These are phyloP conservation scores for Poeciliopsis paucimaculata DNA, from an alignment of 2,797 vertebrate species.

Conservation along the genomic window DNA sequence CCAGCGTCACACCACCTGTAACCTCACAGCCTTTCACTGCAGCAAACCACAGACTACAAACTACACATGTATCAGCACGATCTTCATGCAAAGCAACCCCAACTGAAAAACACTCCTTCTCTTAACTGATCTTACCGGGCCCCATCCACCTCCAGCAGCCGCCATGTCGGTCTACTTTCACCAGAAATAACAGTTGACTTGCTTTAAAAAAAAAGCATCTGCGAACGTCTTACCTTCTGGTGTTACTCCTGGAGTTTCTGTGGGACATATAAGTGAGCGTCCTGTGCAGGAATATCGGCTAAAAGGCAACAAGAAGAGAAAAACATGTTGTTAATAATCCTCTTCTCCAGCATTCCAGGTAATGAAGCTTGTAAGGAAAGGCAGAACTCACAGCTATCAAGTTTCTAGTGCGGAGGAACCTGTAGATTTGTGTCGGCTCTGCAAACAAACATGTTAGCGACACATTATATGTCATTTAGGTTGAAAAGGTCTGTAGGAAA, in stretches of 20 bases:
- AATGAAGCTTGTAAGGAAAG: not conserved
- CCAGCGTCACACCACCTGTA: not conserved
- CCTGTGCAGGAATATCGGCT: constrained; percentile 99
- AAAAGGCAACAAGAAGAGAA: constrained; percentile 42
- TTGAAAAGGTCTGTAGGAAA: not conserved
- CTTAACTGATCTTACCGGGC: constrained; percentile 10
- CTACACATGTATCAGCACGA: constrained; percentile 21
- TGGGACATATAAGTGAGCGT: constrained; percentile 99
- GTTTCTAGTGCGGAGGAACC: constrained; percentile 98
- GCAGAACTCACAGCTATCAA: constrained; percentile 92
- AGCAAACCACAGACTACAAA: constrained; percentile 15
- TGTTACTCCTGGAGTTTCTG: constrained; percentile 93
- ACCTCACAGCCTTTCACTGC: not conserved
- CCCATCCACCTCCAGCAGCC: constrained; percentile 22
- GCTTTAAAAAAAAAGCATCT: constrained; percentile 16
- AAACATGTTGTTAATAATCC: not conserved
- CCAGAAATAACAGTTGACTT: constrained; percentile 20
- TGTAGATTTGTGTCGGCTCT: constrained; percentile 99
- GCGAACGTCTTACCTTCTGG: constrained; percentile 85
- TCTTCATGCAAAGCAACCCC: constrained; percentile 63
- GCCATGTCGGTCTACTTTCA: constrained; percentile 20
- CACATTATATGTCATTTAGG: not conserved
- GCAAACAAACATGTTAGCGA: constrained; percentile 31
- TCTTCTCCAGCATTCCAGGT: not conserved
- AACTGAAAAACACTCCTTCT: constrained; percentile 58